These are phyloP conservation scores for Brachymystax lenok DNA, from an alignment of 2,797 vertebrate genomes.

Conservation along the genomic window DNA sequence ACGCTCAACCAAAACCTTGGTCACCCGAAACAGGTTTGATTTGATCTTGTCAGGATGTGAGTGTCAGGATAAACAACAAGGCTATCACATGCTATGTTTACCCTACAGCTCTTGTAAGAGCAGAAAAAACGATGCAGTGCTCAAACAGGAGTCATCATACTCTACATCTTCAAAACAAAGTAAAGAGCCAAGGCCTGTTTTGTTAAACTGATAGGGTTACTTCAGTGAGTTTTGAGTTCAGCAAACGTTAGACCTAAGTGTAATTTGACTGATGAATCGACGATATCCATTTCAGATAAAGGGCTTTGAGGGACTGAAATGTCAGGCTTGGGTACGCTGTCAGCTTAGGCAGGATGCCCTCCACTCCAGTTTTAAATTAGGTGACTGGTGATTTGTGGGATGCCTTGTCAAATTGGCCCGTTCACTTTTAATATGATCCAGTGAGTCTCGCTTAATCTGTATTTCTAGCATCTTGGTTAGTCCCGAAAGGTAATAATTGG, in stretches of 20 bases:
- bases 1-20: neutral
- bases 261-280: constrained; percentile 10
- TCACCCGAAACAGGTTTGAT: neutral
- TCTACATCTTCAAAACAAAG: neutral
- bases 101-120: too few species aligned
- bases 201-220: neutral
- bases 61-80: neutral
- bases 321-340: neutral
- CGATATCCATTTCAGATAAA: constrained; percentile 7
- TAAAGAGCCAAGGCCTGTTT: neutral
- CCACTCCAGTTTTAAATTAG: neutral
- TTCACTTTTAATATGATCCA: too few species aligned
- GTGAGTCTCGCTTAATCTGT: too few species aligned
- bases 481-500: too few species aligned
- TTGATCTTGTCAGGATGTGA: neutral
- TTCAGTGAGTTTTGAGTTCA: constrained; percentile 3
- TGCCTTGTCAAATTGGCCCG: neutral
- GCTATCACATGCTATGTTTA: neutral
- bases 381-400: neutral
- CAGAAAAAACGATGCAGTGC: neutral
- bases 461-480: too few species aligned
- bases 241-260: neutral
- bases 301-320: constrained; percentile 6
- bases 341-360: neutral
- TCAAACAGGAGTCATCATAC: neutral